Evolutionary conservation across 2,888 invertebrate genomes (phyloP).

Genomic region (Coremacera marginata): DNA sequence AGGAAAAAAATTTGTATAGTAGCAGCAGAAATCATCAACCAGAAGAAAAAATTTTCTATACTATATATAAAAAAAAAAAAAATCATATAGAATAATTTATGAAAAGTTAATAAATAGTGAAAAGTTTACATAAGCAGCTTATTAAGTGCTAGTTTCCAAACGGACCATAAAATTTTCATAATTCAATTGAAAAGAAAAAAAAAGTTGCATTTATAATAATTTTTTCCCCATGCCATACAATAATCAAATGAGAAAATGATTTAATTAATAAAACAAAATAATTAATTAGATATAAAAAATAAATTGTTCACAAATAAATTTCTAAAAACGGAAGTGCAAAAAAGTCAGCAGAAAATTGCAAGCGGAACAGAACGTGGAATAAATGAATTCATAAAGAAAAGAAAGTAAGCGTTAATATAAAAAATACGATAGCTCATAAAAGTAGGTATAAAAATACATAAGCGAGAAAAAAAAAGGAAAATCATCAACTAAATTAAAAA

Average conservation of each 20-base stretch:
- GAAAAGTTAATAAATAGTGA: slow-evolving; percentile 20
- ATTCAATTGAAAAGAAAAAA: not conserved
- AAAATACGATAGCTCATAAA: not conserved
- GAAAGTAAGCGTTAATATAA: slow-evolving; percentile 19
- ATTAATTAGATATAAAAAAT: not conserved
- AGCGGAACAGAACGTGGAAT: slow-evolving; percentile 23
- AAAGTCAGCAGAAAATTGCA: slow-evolving; percentile 12
- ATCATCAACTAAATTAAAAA: slow-evolving; percentile 9
- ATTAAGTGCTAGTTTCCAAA: not conserved
- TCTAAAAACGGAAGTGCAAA: slow-evolving; percentile 6
- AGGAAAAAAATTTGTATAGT: slow-evolving; percentile 25
- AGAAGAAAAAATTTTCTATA: slow-evolving; percentile 27
- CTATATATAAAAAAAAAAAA: slow-evolving; percentile 21
- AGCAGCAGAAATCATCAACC: not conserved
- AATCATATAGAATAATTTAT: not conserved
- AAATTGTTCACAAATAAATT: not conserved
- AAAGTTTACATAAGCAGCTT: slow-evolving; percentile 13
- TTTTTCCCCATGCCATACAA: not conserved
- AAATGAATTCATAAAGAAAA: slow-evolving; percentile 32
- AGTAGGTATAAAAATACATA: slow-evolving; percentile 6
- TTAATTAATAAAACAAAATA: slow-evolving; percentile 8
- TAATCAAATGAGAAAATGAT: slow-evolving; percentile 15
- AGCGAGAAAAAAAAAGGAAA: not conserved
- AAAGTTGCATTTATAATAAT: not conserved
- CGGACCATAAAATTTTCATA: not conserved